A percentile compares a stretch with the other conserved stretches of the same genome.
These are phyloP conservation scores for Eidolon helvum DNA, from an alignment of 2,113 vertebrate genomes.

Conservation along the genomic window DNA sequence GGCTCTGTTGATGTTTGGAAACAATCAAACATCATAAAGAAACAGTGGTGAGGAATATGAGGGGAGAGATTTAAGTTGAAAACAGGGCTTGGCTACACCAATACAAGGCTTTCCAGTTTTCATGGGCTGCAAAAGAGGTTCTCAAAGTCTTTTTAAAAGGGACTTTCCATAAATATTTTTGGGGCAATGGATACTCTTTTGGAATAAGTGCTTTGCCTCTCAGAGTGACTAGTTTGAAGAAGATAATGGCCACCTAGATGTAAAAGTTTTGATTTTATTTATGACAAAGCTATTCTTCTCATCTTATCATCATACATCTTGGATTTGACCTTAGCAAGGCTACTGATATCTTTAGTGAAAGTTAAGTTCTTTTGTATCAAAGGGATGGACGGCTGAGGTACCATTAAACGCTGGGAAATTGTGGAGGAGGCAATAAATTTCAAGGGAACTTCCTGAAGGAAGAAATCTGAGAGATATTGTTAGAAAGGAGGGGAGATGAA, in stretches of 20 bases:
- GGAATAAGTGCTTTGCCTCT: background rate
- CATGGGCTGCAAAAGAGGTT: background rate
- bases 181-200: background rate
- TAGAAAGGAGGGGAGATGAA: background rate
- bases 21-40: background rate
- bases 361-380: background rate
- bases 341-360: background rate
- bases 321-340: background rate
- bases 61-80: background rate
- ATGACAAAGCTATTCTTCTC: background rate
- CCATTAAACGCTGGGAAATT: background rate
- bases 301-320: background rate
- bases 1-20: background rate
- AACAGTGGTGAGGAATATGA: background rate
- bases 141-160: background rate
- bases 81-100: background rate
- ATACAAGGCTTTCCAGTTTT: background rate
- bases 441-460: background rate
- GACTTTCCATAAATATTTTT: background rate
- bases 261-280: background rate
- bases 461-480: background rate
- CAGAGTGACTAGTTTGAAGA: background rate
- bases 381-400: background rate
- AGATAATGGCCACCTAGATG: background rate
- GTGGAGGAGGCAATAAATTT: background rate